Percentiles rank a stretch among this genome's conserved stretches.
These are phyloP conservation scores for Emydoidea blandingii DNA, from an alignment of 2,797 vertebrate species.

Conservation along the genomic window DNA sequence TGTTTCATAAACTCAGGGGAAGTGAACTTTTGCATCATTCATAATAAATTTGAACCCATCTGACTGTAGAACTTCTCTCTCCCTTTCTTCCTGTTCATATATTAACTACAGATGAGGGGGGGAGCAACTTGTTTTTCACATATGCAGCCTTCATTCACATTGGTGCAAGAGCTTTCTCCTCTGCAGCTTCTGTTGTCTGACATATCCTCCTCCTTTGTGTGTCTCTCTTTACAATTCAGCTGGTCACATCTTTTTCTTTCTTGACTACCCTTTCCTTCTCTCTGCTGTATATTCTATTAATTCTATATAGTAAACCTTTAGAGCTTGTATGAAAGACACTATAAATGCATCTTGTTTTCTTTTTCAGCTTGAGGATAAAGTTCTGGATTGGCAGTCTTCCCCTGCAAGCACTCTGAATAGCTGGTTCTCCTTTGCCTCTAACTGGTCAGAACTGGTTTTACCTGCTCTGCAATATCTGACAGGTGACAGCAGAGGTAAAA, in stretches of 20 bases:
- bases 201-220: not conserved
- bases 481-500: slow-evolving; percentile 92
- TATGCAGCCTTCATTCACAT: not conserved
- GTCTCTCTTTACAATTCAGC: not conserved
- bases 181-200: not conserved
- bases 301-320: not conserved
- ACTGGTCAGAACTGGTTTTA: slow-evolving; percentile 95
- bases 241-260: not conserved
- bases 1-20: not conserved
- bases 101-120: not conserved
- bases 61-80: not conserved
- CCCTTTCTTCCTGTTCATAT: not conserved
- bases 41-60: not conserved
- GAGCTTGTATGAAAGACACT: not conserved
- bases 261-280: not conserved
- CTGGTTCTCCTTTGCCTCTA: slow-evolving; percentile 93
- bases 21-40: not conserved
- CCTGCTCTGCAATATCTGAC: slow-evolving; percentile 94
- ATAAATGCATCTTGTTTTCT: not conserved
- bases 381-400: slow-evolving; percentile 94
- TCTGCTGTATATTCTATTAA: not conserved
- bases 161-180: not conserved
- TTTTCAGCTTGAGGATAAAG: slow-evolving; percentile 92
- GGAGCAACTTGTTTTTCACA: rapidly evolving
- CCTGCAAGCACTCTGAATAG: slow-evolving; percentile 93